A percentile compares a stretch with the other conserved stretches of the same genome.
Evolutionary conservation across 1,140 invertebrate species (phyloP).

Genomic region (Drosophila bocqueti): DNA sequence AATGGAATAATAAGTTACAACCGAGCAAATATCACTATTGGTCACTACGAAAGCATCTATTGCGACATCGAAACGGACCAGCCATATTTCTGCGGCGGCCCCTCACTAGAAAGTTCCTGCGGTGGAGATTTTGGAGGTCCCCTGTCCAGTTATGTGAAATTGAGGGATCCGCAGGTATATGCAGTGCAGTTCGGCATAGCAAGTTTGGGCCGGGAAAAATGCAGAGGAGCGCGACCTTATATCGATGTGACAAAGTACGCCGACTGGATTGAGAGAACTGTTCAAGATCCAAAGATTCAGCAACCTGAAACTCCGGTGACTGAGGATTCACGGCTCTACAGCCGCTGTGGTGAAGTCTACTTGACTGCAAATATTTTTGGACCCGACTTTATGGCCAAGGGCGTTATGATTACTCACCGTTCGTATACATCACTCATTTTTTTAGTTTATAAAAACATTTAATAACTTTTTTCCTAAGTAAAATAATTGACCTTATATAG

Average conservation of each 20-base stretch:
- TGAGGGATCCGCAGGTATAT: not conserved
- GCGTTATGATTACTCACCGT: constrained; percentile 12
- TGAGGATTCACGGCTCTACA: not conserved
- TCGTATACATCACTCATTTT: not conserved
- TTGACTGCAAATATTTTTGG: not conserved
- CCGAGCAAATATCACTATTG: not conserved
- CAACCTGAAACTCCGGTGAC: not conserved
- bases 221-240: not conserved
- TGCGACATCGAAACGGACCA: not conserved
- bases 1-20: not conserved
- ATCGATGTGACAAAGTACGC: constrained; percentile 1
- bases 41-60: not conserved
- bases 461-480: not conserved
- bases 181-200: not conserved
- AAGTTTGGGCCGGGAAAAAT: not conserved
- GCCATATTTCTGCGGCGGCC: not conserved
- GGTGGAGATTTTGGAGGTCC: not conserved
- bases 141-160: not conserved
- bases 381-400: constrained; percentile 8
- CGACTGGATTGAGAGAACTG: not conserved
- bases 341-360: not conserved
- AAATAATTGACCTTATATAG: not conserved
- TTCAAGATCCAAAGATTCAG: not conserved
- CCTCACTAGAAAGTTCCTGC: not conserved
- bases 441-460: not conserved